Conservation (phyloP, 2,888 invertebrate species). For the Fissipunctia ypsillon region DNA sequence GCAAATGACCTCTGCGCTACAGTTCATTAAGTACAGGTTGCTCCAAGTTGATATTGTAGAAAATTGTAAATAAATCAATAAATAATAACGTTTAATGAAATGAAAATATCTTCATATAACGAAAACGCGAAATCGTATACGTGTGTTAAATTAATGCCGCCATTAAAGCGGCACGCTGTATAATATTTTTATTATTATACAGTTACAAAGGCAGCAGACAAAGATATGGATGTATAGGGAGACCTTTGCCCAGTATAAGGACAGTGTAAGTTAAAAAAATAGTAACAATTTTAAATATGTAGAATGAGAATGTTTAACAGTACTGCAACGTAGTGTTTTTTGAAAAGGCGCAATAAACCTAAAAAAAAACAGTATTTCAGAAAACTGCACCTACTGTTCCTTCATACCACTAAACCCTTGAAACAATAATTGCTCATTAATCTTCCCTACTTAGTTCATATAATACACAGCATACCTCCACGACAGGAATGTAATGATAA, state of each 20-base stretch:
- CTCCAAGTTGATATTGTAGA: too few species aligned
- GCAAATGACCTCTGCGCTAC: too few species aligned
- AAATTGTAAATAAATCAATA: too few species aligned
- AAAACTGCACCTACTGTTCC: not conserved
- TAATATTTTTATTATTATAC: not conserved
- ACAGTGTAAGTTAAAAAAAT: not conserved
- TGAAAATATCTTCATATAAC: too few species aligned
- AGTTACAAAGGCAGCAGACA: not conserved
- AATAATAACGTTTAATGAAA: too few species aligned
- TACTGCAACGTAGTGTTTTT: not conserved
- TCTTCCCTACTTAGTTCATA: not conserved
- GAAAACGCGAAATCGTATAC: too few species aligned
- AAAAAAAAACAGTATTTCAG: not conserved
- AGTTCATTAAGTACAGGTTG: too few species aligned
- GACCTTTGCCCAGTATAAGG: not conserved
- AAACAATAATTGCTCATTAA: not conserved
- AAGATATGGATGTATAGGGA: not conserved
- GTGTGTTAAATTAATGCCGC: too few species aligned
- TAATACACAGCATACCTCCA: constrained; percentile 23
- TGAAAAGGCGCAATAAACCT: not conserved
- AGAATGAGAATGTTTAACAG: not conserved
- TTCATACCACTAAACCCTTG: not conserved
- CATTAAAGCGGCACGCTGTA: too few species aligned
- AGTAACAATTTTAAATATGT: not conserved
- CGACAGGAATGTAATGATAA: constrained; percentile 56